A percentile compares a stretch with the other conserved stretches of the same genome.
Conservation (phyloP, 2,888 invertebrate species). For the Mythimna pallens region DNA sequence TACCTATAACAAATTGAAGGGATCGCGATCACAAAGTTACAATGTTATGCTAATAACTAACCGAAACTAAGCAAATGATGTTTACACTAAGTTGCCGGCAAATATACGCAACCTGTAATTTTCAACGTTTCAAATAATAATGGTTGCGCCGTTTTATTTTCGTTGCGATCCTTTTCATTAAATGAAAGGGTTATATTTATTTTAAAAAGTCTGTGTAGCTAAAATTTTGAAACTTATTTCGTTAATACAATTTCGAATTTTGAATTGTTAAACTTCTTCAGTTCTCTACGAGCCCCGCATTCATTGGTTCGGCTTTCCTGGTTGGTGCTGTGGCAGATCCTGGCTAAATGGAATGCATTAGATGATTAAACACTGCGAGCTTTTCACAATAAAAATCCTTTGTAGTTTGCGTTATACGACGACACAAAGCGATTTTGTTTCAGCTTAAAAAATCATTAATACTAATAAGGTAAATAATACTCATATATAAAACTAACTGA, state of each 20-base stretch:
- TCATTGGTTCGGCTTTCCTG: conserved; percentile 1
- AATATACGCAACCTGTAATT: conserved; percentile 51
- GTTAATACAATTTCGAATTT: not conserved
- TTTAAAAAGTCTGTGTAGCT: not conserved
- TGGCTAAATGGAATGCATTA: not conserved
- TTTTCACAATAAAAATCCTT: not conserved
- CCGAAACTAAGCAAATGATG: conserved; percentile 61
- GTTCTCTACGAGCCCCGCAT: not conserved
- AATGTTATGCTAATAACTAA: conserved; percentile 62
- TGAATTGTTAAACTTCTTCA: not conserved
- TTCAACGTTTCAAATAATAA: conserved; percentile 42
- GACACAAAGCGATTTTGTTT: not conserved
- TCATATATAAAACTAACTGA: not conserved
- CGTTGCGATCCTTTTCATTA: not conserved
- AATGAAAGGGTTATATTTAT: conserved; percentile 14
- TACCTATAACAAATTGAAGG: conserved; percentile 51
- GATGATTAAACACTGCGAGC: not conserved
- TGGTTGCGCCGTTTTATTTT: conserved; percentile 21
- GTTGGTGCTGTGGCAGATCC: not conserved
- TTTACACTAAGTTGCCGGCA: conserved; percentile 48
- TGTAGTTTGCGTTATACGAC: not conserved
- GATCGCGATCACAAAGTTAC: conserved; percentile 57
- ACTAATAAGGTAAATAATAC: not conserved
- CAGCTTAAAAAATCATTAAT: not conserved
- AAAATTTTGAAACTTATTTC: not conserved